Evolutionary conservation across 2,797 vertebrate genomes (phyloP), one percentile per base, ranked within the genome.

Genomic region (Pseudochirops cupreus): DNA sequence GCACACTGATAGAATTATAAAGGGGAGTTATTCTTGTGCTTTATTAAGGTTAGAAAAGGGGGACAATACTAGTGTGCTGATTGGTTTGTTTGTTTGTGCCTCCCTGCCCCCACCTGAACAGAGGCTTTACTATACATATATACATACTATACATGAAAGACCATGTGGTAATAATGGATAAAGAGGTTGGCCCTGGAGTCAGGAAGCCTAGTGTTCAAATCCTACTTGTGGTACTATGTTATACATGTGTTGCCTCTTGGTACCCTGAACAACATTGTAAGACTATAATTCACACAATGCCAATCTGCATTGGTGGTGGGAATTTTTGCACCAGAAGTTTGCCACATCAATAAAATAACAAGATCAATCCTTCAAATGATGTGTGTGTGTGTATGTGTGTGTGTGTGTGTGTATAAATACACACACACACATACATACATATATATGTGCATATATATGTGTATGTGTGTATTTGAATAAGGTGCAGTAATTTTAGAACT

Each of bases 401-500:
- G 53, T 54, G 53, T 54, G 4, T 14, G 52, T 52, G 52, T 52
- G 52, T 52, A 52, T 62, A 52, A 46, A 46, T 46, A 46, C 53
- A 5, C 53, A 53, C 53, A 53, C 53, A 53, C 54, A 55, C 12
- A 55, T 3, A 55, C 54, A 55, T 3, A 53, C 0, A 53, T 10
- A 53, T 9, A 56, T 5, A n/a, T 16, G n/a, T n/a, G n/a, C 11
- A n/a, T 1, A 10, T 54, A 10, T 12, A 3, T 14, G 6, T 16
- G n/a, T n/a, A 16, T 13, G 16, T 54, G 53, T 54, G 53, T 54
- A 54, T 67, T 67, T 33, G 1, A 29, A 3, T 9, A 39, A 12
- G 29, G 12, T 2, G 13, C 82, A 18, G 31, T 29, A 16, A 4
- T 0, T 3, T n/a, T 10, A 10, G 0, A 1, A 24, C 50, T 1